Base-by-base conservation (phyloP, 2,113 vertebrate genomes). In the Apteryx mantelli region DNA sequence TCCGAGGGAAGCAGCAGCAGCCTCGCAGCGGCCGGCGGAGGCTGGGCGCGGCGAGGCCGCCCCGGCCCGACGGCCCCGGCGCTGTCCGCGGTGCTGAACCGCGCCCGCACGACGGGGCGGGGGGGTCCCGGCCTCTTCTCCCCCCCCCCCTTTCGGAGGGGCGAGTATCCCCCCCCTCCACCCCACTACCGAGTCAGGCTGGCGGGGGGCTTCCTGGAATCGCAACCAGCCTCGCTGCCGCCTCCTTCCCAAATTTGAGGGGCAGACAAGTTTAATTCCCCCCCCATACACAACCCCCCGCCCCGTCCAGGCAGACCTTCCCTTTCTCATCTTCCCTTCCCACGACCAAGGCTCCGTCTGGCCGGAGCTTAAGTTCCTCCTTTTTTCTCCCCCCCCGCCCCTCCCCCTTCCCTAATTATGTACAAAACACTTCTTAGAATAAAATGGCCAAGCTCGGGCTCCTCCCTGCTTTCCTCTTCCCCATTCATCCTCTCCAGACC, bases 1-100 rank as follows among this genome's bases (percentile, higher is more conserved):
- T 28, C 38, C 44, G 20, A 65, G 38, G 13, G 11, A 55, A 32
- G 66, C 18, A 21, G 65, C 36, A 38, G 36, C 42, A 40, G 19
- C 21, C 21, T 22, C 4, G 80, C 38, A 22, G 9, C 9, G 16
- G 34, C 11, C 65, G 48, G 5, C 40, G 66, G 19, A 30, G 26
- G 19, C 42, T 21, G 3, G 8, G 61, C 61, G 46, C 25, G 19
- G 77, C 24, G 73, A 3, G 16, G 32, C 17, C 32, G 38, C 25
- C 22, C 30, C 21, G 20, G 8, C 30, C 3, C 28, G 1, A 10
- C 52, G 12, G 46, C 68, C 28, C 34, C 40, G 55, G 93, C 91
- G 94, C 98, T 98, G 95, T 98, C 98, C 96, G 46, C 80, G 97
- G 98, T 98, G 71, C 98, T 98, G 97, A 97, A 63, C 5, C 5